A percentile compares a stretch with the other conserved stretches of the same genome.
Evolutionary conservation across 1,140 invertebrate genomes (phyloP).

Genomic region (Drosophila gunungcola): DNA sequence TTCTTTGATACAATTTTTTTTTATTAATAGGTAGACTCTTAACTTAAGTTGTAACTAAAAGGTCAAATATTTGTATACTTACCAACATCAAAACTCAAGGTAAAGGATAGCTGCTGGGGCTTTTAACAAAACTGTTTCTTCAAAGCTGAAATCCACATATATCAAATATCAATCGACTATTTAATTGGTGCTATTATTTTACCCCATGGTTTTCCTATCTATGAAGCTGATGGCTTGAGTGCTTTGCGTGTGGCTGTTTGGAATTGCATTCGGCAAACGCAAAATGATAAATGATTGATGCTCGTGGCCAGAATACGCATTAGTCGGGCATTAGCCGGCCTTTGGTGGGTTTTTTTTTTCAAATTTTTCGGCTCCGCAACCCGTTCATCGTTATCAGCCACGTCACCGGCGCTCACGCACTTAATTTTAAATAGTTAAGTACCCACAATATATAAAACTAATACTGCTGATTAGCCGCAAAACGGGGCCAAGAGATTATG

Average conservation of each 20-base stretch:
- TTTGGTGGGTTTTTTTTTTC: conserved; percentile 2
- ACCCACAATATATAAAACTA: conserved; percentile 44
- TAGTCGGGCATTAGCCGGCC: conserved; percentile 27
- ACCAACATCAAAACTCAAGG: too few species aligned
- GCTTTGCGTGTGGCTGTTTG: conserved; percentile 42
- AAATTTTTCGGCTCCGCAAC: conserved; percentile 21
- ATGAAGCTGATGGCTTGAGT: conserved; percentile 6
- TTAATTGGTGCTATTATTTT: conserved; percentile 4
- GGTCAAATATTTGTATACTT: too few species aligned
- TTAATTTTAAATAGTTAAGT: conserved; percentile 64
- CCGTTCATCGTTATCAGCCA: conserved; percentile 37
- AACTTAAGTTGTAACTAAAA: too few species aligned
- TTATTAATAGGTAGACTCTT: too few species aligned
- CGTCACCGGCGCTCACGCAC: conserved; percentile 32
- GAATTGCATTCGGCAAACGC: conserved; percentile 42
- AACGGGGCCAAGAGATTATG: conserved; percentile 73
- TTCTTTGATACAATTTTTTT: too few species aligned
- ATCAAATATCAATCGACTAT: neutral
- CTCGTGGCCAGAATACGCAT: conserved; percentile 36
- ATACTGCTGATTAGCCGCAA: conserved; percentile 65
- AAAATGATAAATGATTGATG: conserved; percentile 48
- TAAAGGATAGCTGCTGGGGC: too few species aligned
- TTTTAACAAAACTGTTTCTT: too few species aligned
- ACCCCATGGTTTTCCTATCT: conserved; percentile 1
- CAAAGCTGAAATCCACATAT: too few species aligned